A percentile compares a stretch with the other conserved stretches of the same genome.
phyloP scores from a whole-genome alignment of 2,113 vertebrate genomes.

The Ammodytes marinus region DNA sequence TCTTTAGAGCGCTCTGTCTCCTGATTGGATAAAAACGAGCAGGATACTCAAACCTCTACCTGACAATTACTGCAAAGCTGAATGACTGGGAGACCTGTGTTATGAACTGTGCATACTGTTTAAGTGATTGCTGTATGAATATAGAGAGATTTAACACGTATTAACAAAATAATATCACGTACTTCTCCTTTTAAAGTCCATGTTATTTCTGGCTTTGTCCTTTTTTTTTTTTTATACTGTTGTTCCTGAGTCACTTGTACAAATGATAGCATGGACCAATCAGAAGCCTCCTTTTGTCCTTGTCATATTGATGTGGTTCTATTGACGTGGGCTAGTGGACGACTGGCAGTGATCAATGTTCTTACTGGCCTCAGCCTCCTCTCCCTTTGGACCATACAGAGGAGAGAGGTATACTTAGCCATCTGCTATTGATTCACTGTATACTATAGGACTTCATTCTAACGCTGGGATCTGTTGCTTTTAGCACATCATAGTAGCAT shows the following conservation, averaged over 20 bases:
- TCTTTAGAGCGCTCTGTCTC: too few relatives aligned
- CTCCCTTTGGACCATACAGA: conserved; percentile 19
- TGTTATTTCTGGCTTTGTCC: neutral
- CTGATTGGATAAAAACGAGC: too few relatives aligned
- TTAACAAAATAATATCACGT: too few relatives aligned
- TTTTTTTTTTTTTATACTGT: neutral
- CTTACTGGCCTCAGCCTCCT: conserved; percentile 68
- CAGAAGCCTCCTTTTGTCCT: conserved; percentile 24
- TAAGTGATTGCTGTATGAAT: too few relatives aligned
- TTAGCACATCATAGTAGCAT: conserved; percentile 19
- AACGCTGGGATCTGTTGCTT: conserved; percentile 46
- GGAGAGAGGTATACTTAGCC: conserved; percentile 50
- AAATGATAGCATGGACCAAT: conserved; percentile 2
- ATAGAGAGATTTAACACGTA: too few relatives aligned
- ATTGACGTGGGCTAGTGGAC: conserved; percentile 40
- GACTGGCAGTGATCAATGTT: conserved; percentile 63
- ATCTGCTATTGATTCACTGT: conserved; percentile 52
- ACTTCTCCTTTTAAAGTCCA: neutral
- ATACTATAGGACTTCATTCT: conserved; percentile 24
- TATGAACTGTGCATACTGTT: too few relatives aligned
- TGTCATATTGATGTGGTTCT: conserved; percentile 33
- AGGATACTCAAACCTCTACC: too few relatives aligned
- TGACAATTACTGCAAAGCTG: too few relatives aligned
- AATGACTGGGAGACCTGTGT: too few relatives aligned
- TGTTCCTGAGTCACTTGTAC: neutral